These are phyloP conservation scores for roundworm (Caenorhabditis elegans) DNA, from an alignment of 1,140 invertebrate species.

Conservation along the genomic window DNA sequence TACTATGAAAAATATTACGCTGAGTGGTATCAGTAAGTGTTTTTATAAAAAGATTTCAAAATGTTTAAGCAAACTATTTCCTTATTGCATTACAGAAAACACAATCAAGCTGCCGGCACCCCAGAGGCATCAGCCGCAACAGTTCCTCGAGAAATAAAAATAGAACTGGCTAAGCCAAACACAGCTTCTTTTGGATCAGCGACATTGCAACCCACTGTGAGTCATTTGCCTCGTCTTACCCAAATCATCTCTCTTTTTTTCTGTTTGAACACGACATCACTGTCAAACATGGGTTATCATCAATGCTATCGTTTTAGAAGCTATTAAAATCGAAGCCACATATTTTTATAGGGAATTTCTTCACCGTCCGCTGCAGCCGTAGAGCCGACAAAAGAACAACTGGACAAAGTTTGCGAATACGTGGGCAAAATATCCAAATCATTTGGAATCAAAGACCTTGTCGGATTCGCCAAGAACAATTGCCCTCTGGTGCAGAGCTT, in stretches of 20 bases:
- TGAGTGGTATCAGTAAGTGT: constrained; percentile 11
- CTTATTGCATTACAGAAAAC: constrained; percentile 14
- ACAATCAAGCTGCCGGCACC: not conserved
- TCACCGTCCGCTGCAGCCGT: not conserved
- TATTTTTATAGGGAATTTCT: not conserved
- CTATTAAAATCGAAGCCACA: constrained; percentile 2
- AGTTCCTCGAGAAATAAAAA: constrained; percentile 7
- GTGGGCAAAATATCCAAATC: not conserved
- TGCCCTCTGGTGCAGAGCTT: not conserved
- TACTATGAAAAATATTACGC: constrained; percentile 20
- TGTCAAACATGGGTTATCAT: constrained; percentile 17
- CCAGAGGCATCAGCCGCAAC: not conserved
- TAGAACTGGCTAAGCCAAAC: constrained; percentile 24
- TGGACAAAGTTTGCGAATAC: constrained; percentile 15
- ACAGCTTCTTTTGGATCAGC: not conserved
- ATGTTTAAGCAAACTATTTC: not conserved
- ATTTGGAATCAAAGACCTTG: not conserved
- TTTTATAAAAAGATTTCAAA: no score
- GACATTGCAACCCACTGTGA: not conserved
- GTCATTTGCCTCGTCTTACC: not conserved
- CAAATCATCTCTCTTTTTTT: not conserved
- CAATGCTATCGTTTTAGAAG: not conserved
- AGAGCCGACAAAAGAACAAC: constrained; percentile 8
- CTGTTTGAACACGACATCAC: not conserved
- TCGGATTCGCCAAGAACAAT: constrained; percentile 20